Base-by-base conservation (phyloP, 2,888 invertebrate species). In the Falcaria lacertinaria region DNA sequence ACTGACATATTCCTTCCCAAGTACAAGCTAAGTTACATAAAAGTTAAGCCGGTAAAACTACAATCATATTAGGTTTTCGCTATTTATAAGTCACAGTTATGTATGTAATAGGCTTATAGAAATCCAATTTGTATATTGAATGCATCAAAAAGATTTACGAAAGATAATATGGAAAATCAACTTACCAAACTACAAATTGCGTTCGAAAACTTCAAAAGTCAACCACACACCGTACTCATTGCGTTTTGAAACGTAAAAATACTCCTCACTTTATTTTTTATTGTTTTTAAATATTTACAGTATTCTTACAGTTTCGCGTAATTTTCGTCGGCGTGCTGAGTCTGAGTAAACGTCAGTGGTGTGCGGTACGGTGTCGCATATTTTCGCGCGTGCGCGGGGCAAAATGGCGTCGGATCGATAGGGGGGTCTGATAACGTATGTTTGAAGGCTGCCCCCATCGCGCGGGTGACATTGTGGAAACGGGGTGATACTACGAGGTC, bases 321-420 rank as follows among this genome's bases (percentile, higher is more conserved):
- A 69, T 62, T 65, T 72, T 69, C 64, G 67, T 63, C 64, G 64
- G 66, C 63, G 54, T 69, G 74, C 76, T 80, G 77, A 69, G 64
- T 57, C 54, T 43, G 44, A 44, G 45, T 54, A 74, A 82, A 84
- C 81, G 84, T 85, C 85, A 85, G 71, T n/a, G n/a, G n/a, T n/a
- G n/a, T n/a, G n/a, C n/a, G n/a, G n/a, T n/a, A n/a, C 64, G 67
- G 65, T 77, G 80, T 83, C 83, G 86, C 86, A 85, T 79, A 70
- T 66, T 64, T 62, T 59, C 36, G 68, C 80, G 85, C 85, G 69
- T 77, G 85, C 79, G 82, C 68, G 57, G 19, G 13, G 36, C 48
- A 69, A 71, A 44, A 74, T 74, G 74, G 72, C 73, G 57, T 64
- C 39, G 69, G 80, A 82, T 84, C 84, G 84, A 84, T 84, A 84